phyloP scores from a whole-genome alignment of 2,797 vertebrate species.

The Poeciliopsis presidionis region DNA sequence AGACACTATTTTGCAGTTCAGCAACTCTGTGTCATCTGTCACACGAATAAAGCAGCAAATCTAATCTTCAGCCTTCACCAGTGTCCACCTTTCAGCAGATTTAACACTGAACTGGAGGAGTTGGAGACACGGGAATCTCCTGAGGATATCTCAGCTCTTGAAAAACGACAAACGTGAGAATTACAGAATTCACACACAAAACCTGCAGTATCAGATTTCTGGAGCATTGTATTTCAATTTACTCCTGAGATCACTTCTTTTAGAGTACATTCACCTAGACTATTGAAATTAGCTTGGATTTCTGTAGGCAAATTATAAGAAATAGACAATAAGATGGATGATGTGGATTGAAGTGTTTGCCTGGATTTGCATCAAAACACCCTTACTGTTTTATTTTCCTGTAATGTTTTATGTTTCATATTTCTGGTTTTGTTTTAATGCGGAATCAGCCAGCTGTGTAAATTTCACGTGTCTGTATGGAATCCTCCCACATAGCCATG shows the following conservation, averaged over 20 bases:
- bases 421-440: conserved; percentile 39
- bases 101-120: conserved; percentile 44
- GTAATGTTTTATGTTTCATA: conserved; percentile 35
- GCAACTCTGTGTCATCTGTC: neutral
- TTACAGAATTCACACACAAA: conserved; percentile 58
- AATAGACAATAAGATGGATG: conserved; percentile 1
- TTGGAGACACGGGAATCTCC: conserved; percentile 53
- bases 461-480: conserved; percentile 50
- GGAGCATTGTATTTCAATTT: conserved; percentile 21
- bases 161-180: conserved; percentile 60
- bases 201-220: conserved; percentile 28
- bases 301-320: neutral
- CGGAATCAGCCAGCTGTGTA: conserved; percentile 47
- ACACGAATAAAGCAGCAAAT: conserved; percentile 4
- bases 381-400: conserved; percentile 19
- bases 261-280: neutral
- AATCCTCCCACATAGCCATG: conserved; percentile 43
- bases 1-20: neutral
- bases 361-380: conserved; percentile 30
- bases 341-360: neutral
- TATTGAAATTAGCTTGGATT: neutral
- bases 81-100: conserved; percentile 35
- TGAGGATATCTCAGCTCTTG: conserved; percentile 43
- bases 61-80: conserved; percentile 26
- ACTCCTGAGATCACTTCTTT: neutral